Base-by-base conservation (phyloP, 2,888 invertebrate genomes). In the Phanerotoma sp. region DNA sequence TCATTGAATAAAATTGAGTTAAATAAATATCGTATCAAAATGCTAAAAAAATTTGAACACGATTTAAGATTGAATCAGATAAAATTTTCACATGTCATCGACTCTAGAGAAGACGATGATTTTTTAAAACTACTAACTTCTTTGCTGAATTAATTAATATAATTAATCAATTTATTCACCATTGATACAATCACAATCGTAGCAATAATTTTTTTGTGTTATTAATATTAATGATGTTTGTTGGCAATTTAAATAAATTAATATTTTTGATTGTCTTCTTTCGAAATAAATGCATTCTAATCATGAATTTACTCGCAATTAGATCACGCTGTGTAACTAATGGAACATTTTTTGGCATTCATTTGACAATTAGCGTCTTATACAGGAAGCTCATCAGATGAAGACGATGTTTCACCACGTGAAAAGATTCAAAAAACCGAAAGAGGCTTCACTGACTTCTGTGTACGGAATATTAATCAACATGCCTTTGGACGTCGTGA, bases 401-500 rank as follows among this genome's bases (percentile, higher is more conserved):
- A 95, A 64, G 96, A 96, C 68, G 95, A 91, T 73, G 84, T 93
- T 3, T 92, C 94, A 51, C 97, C 97, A 0, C 86, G 96, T 58
- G 96, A 97, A 73, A 96, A 96, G 77, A 84, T 87, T 3, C 93
- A 96, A 78, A 90, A 89, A 67, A 93, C 90, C 60, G 87, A 91
- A 0, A 86, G 86, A 63, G 90, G 93, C 4, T 89, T 86, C 73
- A 85, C 87, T 0, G 93, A 96, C 64, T 96, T 97, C 79, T 97
- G 97, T 79, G 96, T 98, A 21, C 84, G 93, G 52, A 96, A 96
- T 73, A 89, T 98, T 57, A 89, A 89, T 60, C 94, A 96, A 72
- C 89, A 93, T 71, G 92, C 92, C 0, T 96, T 96, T 73, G 98
- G 98, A 0, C 82, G 97, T 25, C 79, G 96, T 35, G 98, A 98